Percentiles rank a stretch among this genome's conserved stretches.
Conservation (phyloP, 2,113 vertebrate genomes). For the Regulus satrapa region DNA sequence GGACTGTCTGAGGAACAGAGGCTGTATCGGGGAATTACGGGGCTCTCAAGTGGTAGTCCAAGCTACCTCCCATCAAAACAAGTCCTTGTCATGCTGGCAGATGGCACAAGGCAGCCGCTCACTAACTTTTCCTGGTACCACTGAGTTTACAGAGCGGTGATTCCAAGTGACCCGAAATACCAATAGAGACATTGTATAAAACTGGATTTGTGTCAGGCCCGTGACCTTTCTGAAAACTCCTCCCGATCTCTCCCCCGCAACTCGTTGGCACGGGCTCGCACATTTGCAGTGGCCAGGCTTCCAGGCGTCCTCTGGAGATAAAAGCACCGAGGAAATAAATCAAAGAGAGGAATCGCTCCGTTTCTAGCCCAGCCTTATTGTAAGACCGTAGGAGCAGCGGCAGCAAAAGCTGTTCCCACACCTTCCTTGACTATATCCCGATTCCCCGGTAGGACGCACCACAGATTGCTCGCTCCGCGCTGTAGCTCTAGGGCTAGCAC, state of each 20-base stretch:
- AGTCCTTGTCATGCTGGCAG: not conserved
- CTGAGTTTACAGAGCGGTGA: not conserved
- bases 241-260: not conserved
- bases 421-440: not conserved
- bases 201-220: not conserved
- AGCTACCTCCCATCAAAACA: not conserved
- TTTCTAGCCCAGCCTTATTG: not conserved
- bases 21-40: not conserved
- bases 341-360: not conserved
- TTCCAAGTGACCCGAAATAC: not conserved
- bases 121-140: not conserved
- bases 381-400: not conserved
- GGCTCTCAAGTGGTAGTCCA: not conserved
- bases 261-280: not conserved
- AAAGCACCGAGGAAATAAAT: not conserved
- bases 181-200: not conserved
- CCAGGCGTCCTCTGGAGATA: not conserved
- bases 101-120: not conserved
- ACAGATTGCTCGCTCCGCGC: not conserved
- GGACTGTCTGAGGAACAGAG: not conserved
- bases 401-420: not conserved
- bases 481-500: not conserved
- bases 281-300: not conserved
- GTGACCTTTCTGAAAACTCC: not conserved
- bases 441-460: accelerated